phyloP scores from a whole-genome alignment of 1,140 invertebrate species.

The Dendrolimus punctatus region DNA sequence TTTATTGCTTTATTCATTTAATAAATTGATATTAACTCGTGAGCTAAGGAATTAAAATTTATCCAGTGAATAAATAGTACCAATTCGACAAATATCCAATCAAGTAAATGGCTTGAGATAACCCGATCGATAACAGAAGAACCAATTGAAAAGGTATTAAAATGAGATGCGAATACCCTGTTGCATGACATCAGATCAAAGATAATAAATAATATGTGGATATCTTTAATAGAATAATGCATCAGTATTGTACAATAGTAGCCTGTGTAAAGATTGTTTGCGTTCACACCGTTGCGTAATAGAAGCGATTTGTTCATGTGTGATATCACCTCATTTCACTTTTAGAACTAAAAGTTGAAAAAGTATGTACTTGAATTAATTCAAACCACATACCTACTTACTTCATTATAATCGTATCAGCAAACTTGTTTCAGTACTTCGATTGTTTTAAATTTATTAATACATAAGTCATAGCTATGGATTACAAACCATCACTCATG shows the following conservation, averaged over 20 bases:
- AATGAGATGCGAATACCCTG: constrained; percentile 12
- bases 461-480: no score
- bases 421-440: no score
- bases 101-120: constrained; percentile 2
- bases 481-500: no score
- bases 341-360: no score
- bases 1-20: no score
- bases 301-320: neutral
- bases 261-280: constrained; percentile 2
- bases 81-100: neutral
- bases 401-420: no score
- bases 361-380: no score
- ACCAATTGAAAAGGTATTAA: neutral
- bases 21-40: no score
- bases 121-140: constrained; percentile 1
- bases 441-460: no score
- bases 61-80: neutral
- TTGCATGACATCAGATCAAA: constrained; percentile 18
- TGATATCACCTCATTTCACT: no score
- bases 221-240: constrained; percentile 32
- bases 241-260: constrained; percentile 13
- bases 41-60: neutral
- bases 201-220: constrained; percentile 7
- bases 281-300: constrained; percentile 6
- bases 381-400: no score